Evolutionary conservation across 1,140 invertebrate genomes (phyloP).

Genomic region (Elymnias hypermnestra): DNA sequence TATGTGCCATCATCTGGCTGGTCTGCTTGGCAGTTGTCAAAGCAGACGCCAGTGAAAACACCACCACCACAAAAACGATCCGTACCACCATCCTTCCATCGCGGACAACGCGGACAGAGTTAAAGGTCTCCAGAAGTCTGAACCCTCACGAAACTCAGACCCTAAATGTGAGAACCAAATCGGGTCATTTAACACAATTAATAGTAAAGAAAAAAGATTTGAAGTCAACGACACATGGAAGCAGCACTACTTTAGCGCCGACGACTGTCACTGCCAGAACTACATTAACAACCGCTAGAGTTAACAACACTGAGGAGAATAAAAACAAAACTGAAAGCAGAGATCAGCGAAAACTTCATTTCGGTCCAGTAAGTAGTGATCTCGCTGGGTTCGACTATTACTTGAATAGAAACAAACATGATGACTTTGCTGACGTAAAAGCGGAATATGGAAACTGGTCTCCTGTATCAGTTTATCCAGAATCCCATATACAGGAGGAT

Average conservation of each 20-base stretch:
- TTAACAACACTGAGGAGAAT: constrained; percentile 39
- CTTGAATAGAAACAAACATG: constrained; percentile 59
- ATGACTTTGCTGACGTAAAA: constrained; percentile 64
- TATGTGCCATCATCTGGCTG: constrained; percentile 56
- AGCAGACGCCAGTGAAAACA: constrained; percentile 43
- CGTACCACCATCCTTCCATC: constrained; percentile 65
- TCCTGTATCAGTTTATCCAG: constrained; percentile 69
- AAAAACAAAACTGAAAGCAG: constrained; percentile 60
- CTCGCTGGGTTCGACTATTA: constrained; percentile 70
- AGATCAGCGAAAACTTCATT: constrained; percentile 65
- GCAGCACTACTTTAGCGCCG: constrained; percentile 43
- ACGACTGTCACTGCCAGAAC: constrained; percentile 47
- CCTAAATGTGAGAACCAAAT: constrained; percentile 83
- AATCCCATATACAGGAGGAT: constrained; percentile 64
- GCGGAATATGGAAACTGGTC: constrained; percentile 75
- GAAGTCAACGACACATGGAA: constrained; percentile 44
- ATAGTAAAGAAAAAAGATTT: constrained; percentile 84
- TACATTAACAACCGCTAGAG: constrained; percentile 30
- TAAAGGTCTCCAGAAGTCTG: constrained; percentile 86
- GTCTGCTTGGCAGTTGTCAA: constrained; percentile 30
- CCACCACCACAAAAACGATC: constrained; percentile 58
- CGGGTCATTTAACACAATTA: constrained; percentile 84
- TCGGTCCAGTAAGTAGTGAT: constrained; percentile 52
- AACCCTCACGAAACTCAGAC: constrained; percentile 85
- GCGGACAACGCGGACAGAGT: constrained; percentile 80